A percentile compares a stretch with the other conserved stretches of the same genome.
Evolutionary conservation across 2,888 invertebrate species (phyloP).

Genomic region (Morpho helenor): DNA sequence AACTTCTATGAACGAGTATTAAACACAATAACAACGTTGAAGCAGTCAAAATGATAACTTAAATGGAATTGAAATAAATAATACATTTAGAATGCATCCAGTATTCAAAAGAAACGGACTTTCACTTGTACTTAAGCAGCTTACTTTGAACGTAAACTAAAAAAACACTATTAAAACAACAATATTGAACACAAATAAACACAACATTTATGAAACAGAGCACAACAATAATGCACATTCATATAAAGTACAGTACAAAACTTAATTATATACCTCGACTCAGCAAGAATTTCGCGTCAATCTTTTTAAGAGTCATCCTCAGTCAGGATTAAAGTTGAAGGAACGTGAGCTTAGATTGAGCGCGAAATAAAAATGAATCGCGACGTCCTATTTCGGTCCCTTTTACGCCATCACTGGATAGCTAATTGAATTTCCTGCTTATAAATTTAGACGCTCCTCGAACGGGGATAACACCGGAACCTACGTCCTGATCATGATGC

Average conservation of each 20-base stretch:
- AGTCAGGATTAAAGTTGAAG: constrained; percentile 20
- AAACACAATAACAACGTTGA: no score
- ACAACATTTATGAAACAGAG: neutral
- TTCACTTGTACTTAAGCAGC: no score
- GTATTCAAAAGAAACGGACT: no score
- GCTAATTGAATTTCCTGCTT: constrained; percentile 76
- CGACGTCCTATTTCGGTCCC: constrained; percentile 68
- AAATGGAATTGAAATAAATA: no score
- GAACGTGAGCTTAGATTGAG: constrained; percentile 36
- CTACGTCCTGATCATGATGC: constrained; percentile 11
- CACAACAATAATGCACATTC: no score
- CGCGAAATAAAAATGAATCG: constrained; percentile 61
- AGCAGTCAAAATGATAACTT: no score
- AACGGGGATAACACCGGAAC: constrained; percentile 23
- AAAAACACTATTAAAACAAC: no score
- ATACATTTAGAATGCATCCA: no score
- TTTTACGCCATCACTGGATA: constrained; percentile 65
- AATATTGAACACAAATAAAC: no score
- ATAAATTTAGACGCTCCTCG: constrained; percentile 48
- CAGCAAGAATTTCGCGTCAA: constrained; percentile 47
- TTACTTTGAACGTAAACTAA: no score
- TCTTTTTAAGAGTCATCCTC: constrained; percentile 52
- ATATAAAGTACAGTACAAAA: no score
- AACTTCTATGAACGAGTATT: no score
- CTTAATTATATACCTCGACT: constrained; percentile 41